These are phyloP conservation scores for Cheilosia scutellata DNA, from an alignment of 2,888 invertebrate species.

Conservation along the genomic window DNA sequence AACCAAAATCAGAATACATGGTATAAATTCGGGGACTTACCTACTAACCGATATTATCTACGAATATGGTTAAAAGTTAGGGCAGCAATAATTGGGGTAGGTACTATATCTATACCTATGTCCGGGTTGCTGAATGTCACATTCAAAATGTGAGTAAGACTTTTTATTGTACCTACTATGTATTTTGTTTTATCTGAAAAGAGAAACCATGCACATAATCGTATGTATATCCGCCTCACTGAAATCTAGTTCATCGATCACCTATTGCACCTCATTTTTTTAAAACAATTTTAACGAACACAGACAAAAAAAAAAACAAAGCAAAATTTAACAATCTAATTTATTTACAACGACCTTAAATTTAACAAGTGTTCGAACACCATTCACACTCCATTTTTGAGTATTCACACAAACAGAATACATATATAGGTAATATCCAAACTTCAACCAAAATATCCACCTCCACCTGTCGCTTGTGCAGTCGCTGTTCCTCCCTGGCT, in stretches of 20 bases:
- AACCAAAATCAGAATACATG: no score
- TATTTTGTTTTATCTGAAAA: no score
- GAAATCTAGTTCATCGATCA: no score
- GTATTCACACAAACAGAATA: constrained; percentile 43
- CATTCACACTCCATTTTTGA: not conserved
- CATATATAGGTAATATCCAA: not conserved
- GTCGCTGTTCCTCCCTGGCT: constrained; percentile 73
- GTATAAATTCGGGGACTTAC: not conserved
- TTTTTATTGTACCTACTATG: no score
- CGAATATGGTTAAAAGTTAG: not conserved
- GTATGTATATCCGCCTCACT: no score
- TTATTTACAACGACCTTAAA: constrained; percentile 60
- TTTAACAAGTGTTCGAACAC: constrained; percentile 20
- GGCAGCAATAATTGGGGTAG: no score
- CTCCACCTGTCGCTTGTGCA: constrained; percentile 73
- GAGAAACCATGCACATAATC: no score
- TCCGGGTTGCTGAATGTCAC: no score
- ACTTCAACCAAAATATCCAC: constrained; percentile 58
- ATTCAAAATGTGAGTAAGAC: no score
- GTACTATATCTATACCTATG: no score
- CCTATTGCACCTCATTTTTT: no score
- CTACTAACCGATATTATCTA: not conserved
- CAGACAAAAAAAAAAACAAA: not conserved
- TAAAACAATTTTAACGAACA: no score
- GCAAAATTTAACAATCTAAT: not conserved